Percentiles rank a stretch among this genome's conserved stretches.
These are phyloP conservation scores for Saxicola maurus DNA, from an alignment of 2,797 vertebrate species.

Conservation along the genomic window DNA sequence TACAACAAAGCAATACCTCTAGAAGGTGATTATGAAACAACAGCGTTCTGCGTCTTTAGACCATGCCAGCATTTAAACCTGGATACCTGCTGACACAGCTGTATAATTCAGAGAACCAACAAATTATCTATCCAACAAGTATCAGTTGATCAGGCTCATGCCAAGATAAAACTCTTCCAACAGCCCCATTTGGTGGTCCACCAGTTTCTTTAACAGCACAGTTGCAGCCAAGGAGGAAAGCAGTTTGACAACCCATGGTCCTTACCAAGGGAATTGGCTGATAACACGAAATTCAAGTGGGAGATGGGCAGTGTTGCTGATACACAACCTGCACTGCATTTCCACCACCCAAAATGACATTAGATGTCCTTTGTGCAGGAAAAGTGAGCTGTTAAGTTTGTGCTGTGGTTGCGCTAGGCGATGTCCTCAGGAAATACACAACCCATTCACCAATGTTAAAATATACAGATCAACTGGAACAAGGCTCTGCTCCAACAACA, in stretches of 20 bases:
- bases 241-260: neutral
- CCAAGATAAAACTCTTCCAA: neutral
- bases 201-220: neutral
- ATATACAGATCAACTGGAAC: neutral
- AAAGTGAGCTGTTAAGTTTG: neutral
- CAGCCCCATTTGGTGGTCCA: neutral
- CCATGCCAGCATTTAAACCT: neutral
- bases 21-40: constrained; percentile 41
- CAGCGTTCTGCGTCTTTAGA: neutral
- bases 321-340: neutral
- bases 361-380: neutral
- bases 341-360: neutral
- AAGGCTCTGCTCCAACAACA: neutral
- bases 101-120: neutral
- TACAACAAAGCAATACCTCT: constrained; percentile 18
- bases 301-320: neutral
- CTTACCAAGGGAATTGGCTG: neutral
- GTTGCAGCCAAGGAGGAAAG: neutral
- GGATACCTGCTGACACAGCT: constrained; percentile 28
- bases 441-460: neutral
- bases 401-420: neutral
- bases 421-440: neutral
- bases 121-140: neutral
- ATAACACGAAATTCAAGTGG: neutral
- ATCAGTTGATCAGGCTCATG: neutral